Evolutionary conservation across 2,888 invertebrate species (phyloP).

Genomic region (Epinotia bilunana): DNA sequence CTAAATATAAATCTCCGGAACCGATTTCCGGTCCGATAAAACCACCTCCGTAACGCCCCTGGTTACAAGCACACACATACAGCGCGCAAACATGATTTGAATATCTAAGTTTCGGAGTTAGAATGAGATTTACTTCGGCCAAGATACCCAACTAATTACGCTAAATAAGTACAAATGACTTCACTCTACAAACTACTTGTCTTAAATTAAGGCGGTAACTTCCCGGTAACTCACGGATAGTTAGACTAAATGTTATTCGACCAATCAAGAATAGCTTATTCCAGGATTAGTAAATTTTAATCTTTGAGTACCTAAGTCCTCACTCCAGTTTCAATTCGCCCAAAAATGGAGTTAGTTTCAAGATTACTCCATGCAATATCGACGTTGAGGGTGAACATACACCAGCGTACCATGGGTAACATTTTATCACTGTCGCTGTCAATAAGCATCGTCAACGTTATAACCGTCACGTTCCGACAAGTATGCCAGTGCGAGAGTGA

Average conservation of each 20-base stretch:
- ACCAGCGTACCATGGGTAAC: too few species aligned
- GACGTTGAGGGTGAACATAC: background rate
- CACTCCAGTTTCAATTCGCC: too few species aligned
- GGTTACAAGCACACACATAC: too few species aligned
- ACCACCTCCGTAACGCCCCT: too few species aligned
- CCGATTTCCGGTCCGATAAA: too few species aligned
- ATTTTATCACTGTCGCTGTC: too few species aligned
- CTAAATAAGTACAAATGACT: slow-evolving; percentile 41
- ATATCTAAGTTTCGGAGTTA: too few species aligned
- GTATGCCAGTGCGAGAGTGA: slow-evolving; percentile 59
- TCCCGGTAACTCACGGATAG: slow-evolving; percentile 59
- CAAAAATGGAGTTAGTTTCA: background rate
- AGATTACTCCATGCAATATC: background rate
- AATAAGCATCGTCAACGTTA: too few species aligned
- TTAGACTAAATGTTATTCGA: background rate
- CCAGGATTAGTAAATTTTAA: too few species aligned
- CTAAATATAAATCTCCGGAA: too few species aligned
- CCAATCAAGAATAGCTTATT: too few species aligned
- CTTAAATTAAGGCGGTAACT: slow-evolving; percentile 67
- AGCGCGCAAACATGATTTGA: background rate
- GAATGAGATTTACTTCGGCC: background rate
- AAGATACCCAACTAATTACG: slow-evolving; percentile 11
- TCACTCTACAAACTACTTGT: slow-evolving; percentile 21
- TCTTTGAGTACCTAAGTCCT: too few species aligned
- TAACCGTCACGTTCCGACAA: background rate